Evolutionary conservation across 2,797 vertebrate species (phyloP).

Genomic region (Aulostomus chinensis): DNA sequence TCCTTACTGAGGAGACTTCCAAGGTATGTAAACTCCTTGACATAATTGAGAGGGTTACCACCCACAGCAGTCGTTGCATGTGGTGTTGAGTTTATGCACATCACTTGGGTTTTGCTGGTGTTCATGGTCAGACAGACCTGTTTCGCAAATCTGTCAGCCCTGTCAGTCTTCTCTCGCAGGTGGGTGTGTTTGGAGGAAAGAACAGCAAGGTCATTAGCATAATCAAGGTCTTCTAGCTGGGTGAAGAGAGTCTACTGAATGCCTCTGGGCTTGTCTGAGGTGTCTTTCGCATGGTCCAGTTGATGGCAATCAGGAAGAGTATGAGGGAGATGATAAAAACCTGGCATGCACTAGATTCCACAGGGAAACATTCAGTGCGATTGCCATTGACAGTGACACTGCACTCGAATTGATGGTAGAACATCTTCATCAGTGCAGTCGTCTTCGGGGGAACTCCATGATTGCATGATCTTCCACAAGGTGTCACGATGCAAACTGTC

Average conservation of each 20-base stretch:
- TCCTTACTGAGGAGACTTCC: neutral
- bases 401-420: too few relatives aligned
- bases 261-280: neutral
- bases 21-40: neutral
- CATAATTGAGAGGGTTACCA: neutral
- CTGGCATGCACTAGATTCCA: too few relatives aligned
- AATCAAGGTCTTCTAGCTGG: neutral
- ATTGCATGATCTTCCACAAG: neutral
- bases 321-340: too few relatives aligned
- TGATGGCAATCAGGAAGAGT: neutral
- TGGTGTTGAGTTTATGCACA: neutral
- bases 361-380: too few relatives aligned
- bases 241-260: neutral
- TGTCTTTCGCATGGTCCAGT: neutral
- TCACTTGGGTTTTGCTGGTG: neutral
- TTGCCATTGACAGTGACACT: too few relatives aligned
- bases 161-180: neutral
- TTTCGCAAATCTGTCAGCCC: neutral
- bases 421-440: too few relatives aligned
- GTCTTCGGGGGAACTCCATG: too few relatives aligned
- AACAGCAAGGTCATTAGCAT: neutral
- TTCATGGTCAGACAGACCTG: neutral
- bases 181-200: neutral
- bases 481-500: neutral
- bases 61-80: neutral